Evolutionary conservation across 2,888 invertebrate species (phyloP), one percentile per base, ranked within the genome.

Genomic region (Drosophila anomalata): DNA sequence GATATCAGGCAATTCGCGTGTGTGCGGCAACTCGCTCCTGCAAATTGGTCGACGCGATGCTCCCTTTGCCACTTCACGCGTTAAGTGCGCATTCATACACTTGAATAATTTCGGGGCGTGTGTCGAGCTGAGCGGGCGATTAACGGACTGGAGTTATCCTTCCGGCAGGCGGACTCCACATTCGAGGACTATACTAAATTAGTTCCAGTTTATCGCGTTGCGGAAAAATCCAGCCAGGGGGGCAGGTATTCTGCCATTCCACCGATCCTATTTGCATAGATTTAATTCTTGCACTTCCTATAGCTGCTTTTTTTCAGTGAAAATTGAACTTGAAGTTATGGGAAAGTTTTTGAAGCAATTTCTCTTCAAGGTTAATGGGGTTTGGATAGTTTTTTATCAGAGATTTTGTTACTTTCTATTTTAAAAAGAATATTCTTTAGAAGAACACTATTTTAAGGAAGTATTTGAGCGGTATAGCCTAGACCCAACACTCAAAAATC

Each of bases 161-260:
- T 17, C 44, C 44, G 36, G 36, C 39, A 12, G 14, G 48, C 58
- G 46, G 33, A 33, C 33, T 58, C 51, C 63, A 62, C 63, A 74
- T 82, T 70, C 53, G 57, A 68, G 68, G 73, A 41, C 76, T 70
- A 78, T 75, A 71, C 74, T 67, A 81, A 87, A 82, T 82, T 82
- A 82, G 82, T 82, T 82, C 82, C 82, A 77, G 73, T 73, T 87
- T 82, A 87, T 87, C 87, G 87, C 87, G 75, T 63, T 67, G 69
- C 55, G 61, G 63, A 76, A 70, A 78, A 76, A 73, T 36, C n/a
- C 36, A 36, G 36, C 36, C 36, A 36, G n/a, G n/a, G 36, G 36
- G n/a, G n/a, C 36, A 36, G 36, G n/a, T 33, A 33, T 12, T 12
- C 31, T 11, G 11, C 11, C 3, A 12, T 3, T 3, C 31, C 29